Conservation (phyloP, 1,140 invertebrate species). For the Myzus persicae region DNA sequence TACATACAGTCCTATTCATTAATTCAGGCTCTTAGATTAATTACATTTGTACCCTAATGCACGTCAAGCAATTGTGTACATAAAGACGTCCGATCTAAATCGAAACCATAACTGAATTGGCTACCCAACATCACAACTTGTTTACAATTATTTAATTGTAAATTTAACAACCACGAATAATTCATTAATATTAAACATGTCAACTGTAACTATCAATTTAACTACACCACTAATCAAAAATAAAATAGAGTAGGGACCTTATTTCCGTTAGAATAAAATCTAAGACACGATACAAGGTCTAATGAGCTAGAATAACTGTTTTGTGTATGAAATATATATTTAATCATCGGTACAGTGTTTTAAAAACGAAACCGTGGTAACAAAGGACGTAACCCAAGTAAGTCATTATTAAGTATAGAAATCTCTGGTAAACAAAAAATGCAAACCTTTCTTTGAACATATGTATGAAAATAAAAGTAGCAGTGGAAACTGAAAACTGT, state of each 20-base stretch:
- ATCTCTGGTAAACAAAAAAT: neutral
- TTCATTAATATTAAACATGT: neutral
- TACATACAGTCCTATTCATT: neutral
- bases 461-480: neutral
- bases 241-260: neutral
- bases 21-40: neutral
- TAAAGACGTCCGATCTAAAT: slow-evolving; percentile 9
- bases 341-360: neutral
- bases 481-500: neutral
- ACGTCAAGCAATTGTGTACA: neutral
- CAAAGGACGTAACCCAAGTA: neutral
- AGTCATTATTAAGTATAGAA: neutral
- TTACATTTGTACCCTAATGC: neutral
- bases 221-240: neutral
- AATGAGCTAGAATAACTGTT: neutral
- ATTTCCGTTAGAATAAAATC: neutral
- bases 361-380: neutral
- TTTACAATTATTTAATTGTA: neutral
- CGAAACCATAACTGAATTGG: neutral
- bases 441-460: neutral
- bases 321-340: neutral
- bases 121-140: neutral
- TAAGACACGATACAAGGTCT: neutral
- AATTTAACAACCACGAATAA: neutral
- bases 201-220: neutral